Evolutionary conservation across 1,140 invertebrate genomes (phyloP), one percentile per base, ranked within the genome.

Genomic region (Carposina sasakii): DNA sequence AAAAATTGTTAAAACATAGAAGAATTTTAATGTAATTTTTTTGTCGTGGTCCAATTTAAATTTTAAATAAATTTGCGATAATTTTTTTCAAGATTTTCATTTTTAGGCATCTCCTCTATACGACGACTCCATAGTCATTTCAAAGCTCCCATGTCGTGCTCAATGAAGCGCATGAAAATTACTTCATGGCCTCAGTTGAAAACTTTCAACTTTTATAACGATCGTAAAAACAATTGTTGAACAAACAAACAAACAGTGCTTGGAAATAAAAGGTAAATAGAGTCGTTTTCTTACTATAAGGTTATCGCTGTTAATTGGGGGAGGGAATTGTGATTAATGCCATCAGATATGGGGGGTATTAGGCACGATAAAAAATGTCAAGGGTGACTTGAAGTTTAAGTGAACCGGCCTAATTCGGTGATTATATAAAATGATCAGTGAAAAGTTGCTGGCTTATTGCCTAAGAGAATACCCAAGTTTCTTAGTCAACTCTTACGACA

Each of bases 261-360:
- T 48, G 51, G 63, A 70, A 71, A 77, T 76, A 77, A 73, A 71
- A 58, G 48, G 52, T 57, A 62, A 64, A 75, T 68, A 72, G 68
- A 58, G 48, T 42, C 55, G 46, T 53, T 57, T 71, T 52, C 63
- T 68, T 64, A 59, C 57, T 57, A 59, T 59, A 70, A 66, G 54
- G 60, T 57, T 66, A 69, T 61, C 60, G 60, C 53, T 77, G 81
- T 78, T 81, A 84, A 84, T 84, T 81, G 81, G 71, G 76, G 77
- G 71, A 75, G 73, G 68, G 67, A 73, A 77, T 84, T 81, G 77
- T 84, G 81, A 84, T 84, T 81, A 84, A 84, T 81, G 76, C 64
- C 64, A 77, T 79, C 75, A 67, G 81, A 84, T 84, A 81, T 73
- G 63, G 62, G 62, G 51, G 54, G 60, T 44, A 49, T 60, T 51